Conservation (phyloP, 2,113 vertebrate species). For the Silurus meridionalis region DNA sequence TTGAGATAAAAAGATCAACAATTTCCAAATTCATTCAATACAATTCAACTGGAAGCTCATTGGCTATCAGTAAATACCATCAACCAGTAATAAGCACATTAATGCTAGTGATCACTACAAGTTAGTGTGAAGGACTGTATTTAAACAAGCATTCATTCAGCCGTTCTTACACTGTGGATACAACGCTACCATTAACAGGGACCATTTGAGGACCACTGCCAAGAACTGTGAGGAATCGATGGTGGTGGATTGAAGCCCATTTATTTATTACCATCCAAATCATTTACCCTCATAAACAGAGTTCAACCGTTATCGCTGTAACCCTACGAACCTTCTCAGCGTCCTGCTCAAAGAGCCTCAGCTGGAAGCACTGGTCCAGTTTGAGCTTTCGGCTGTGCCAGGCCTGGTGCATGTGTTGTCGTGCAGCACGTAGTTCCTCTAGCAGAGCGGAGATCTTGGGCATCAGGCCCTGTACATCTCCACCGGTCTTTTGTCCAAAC, state of each 20-base stretch:
- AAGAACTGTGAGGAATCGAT: neutral
- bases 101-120: neutral
- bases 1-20: neutral
- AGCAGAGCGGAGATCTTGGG: slow-evolving; percentile 90
- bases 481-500: slow-evolving; percentile 40
- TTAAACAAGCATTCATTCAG: neutral
- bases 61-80: neutral
- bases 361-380: slow-evolving; percentile 98
- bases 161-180: neutral
- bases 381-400: slow-evolving; percentile 97
- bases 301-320: neutral
- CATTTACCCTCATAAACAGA: neutral
- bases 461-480: slow-evolving; percentile 86
- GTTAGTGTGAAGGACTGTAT: neutral
- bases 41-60: neutral
- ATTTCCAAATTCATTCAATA: neutral
- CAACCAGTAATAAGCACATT: neutral
- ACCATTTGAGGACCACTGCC: neutral
- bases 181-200: too few relatives aligned
- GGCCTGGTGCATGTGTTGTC: slow-evolving; percentile 97
- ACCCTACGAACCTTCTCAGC: slow-evolving; percentile 87
- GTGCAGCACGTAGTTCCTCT: slow-evolving; percentile 90
- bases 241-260: neutral
- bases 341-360: slow-evolving; percentile 95
- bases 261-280: neutral